Percentiles rank a stretch among this genome's conserved stretches.
Conservation (phyloP, 2,113 vertebrate genomes). For the Electrona antarctica region DNA sequence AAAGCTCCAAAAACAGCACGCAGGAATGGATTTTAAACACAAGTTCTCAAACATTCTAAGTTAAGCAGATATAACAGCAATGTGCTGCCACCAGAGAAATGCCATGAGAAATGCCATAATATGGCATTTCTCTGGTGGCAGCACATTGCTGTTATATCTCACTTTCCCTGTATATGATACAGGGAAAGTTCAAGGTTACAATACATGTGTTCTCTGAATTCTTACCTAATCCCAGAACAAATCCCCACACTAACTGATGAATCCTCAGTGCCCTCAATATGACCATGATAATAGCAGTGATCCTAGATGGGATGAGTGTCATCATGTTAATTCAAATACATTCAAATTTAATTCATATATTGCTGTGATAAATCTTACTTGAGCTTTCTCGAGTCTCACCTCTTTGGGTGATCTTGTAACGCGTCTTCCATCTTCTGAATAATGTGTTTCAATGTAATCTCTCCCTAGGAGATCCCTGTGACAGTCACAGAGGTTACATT, state of each 20-base stretch:
- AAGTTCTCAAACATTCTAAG: no score
- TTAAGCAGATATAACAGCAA: no score
- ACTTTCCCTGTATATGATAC: no score
- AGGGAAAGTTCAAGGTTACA: not conserved
- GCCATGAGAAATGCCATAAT: no score
- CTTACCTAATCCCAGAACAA: slow-evolving; percentile 85
- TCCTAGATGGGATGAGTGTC: slow-evolving; percentile 71
- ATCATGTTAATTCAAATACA: not conserved
- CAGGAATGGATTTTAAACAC: no score
- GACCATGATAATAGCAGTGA: slow-evolving; percentile 91
- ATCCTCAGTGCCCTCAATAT: slow-evolving; percentile 70
- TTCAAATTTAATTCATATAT: not conserved
- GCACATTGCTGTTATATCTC: no score
- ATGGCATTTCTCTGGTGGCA: no score
- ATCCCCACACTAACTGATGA: slow-evolving; percentile 85
- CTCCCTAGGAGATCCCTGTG: slow-evolving; percentile 82
- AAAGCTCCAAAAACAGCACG: no score
- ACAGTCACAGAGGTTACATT: slow-evolving; percentile 1
- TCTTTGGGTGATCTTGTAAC: slow-evolving; percentile 68
- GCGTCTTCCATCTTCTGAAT: slow-evolving; percentile 72
- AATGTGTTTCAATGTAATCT: slow-evolving; percentile 82
- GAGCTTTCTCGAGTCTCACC: slow-evolving; percentile 63
- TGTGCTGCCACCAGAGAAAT: no score
- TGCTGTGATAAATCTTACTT: not conserved
- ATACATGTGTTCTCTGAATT: not conserved